Evolutionary conservation across 1,140 invertebrate species (phyloP), one percentile per base, ranked within the genome.

Genomic region (Halictus rubicundus): DNA sequence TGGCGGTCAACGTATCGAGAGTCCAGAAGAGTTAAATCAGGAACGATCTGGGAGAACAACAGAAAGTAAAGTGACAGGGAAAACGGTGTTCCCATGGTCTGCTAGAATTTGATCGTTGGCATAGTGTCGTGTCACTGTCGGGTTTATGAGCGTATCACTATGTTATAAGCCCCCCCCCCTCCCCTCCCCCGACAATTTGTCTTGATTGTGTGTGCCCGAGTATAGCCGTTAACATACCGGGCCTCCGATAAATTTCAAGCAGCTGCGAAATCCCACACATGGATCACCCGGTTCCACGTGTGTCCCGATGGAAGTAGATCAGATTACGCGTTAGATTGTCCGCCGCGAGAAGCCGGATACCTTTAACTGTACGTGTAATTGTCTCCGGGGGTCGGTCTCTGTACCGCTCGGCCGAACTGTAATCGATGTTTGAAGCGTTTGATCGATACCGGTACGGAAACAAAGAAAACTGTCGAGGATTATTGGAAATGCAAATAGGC

Each of bases 301-400:
- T 60, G 54, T 68, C 39, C 39, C 8, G 37, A 49, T 37, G 23
- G 25, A 25, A 52, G 57, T 39, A 66, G 78, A 80, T 80, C 71
- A 71, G 52, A 80, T 80, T 80, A 80, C 78, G 64, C 70, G 70
- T 74, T 80, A 59, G 54, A 80, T 65, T 59, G 70, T 79, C 46
- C 39, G 63, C 39, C 16, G 52, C 21, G 19, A 32, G 32, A 21
- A 39, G 49, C 70, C 25, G 52, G 70, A 73, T 79, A 68, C 60
- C 60, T 37, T 63, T 19, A 21, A 63, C 60, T 19, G 70, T 61
- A 59, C 70, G 57, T 59, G 57, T 72, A 72, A 72, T 72, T 68
- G 63, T 65, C 37, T 23, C 23, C 21, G 32, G 32, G 32, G 61
- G 68, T 72, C 61, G 70, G 42, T 42, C 32, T 25, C 8, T 12